phyloP scores from a whole-genome alignment of 2,888 invertebrate species.

The Selenia dentaria region DNA sequence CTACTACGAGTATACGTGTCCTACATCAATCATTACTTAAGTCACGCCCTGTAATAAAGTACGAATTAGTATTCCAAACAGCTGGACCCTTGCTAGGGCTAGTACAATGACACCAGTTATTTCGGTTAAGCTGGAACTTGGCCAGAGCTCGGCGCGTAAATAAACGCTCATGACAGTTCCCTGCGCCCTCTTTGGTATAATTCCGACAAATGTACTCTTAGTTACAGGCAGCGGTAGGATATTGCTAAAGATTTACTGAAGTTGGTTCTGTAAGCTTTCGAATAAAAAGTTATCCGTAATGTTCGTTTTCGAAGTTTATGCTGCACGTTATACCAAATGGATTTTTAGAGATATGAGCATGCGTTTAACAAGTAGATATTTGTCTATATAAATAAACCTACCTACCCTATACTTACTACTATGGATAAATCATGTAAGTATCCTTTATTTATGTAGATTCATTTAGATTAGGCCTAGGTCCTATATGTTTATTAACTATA shows the following conservation, averaged over 20 bases:
- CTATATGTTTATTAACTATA: no score
- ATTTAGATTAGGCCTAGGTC: no score
- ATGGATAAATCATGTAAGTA: no score
- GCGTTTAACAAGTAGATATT: no score
- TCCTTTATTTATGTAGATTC: no score
- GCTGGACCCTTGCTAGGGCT: slow-evolving; percentile 51
- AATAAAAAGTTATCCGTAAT: no score
- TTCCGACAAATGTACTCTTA: slow-evolving; percentile 66
- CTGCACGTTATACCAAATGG: no score
- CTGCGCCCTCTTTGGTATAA: slow-evolving; percentile 53
- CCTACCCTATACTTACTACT: no score
- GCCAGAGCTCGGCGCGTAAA: slow-evolving; percentile 76
- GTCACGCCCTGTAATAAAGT: slow-evolving; percentile 25
- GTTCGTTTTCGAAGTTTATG: no score
- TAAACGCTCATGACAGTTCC: slow-evolving; percentile 71
- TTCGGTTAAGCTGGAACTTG: slow-evolving; percentile 74
- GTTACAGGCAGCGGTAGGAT: slow-evolving; percentile 52
- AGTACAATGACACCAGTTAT: slow-evolving; percentile 83
- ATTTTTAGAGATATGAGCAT: no score
- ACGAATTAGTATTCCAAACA: slow-evolving; percentile 29
- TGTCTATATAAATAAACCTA: no score
- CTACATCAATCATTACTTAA: not conserved
- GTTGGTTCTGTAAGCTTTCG: not conserved
- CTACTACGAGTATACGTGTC: slow-evolving; percentile 1
- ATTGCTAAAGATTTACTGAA: slow-evolving; percentile 9